These are phyloP conservation scores for Dicyrtoma fusca DNA, from an alignment of 2,888 invertebrate genomes.

Conservation along the genomic window DNA sequence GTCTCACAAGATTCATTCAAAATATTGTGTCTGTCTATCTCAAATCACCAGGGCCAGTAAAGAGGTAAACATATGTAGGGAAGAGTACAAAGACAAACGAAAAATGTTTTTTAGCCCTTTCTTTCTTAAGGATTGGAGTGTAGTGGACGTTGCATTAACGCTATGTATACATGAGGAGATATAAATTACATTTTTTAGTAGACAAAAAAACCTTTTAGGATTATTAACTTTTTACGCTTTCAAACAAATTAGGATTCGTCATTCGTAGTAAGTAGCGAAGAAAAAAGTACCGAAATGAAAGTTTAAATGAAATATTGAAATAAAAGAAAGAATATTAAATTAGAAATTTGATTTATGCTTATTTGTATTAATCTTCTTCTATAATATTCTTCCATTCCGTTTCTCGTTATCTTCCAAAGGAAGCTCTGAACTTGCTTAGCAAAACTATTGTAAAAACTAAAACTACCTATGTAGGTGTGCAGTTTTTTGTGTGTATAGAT, in stretches of 20 bases:
- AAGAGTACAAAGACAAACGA: neutral
- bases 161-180: neutral
- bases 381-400: too few species aligned
- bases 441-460: too few species aligned
- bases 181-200: slow-evolving; percentile 9
- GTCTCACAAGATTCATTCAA: slow-evolving; percentile 15
- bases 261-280: neutral
- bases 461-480: too few species aligned
- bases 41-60: neutral
- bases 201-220: neutral
- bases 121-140: too few species aligned
- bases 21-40: neutral
- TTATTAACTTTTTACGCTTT: slow-evolving; percentile 4
- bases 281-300: neutral
- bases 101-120: neutral
- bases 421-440: too few species aligned
- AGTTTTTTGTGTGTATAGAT: too few species aligned
- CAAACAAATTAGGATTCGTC: neutral
- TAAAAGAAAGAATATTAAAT: neutral
- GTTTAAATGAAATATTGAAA: neutral
- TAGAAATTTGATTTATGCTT: neutral
- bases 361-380: slow-evolving; percentile 1
- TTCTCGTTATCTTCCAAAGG: too few species aligned
- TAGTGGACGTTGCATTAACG: too few species aligned
- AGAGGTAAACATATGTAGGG: too few species aligned